Base-by-base conservation (phyloP, 2,797 vertebrate genomes). In the Hyperoplus immaculatus region DNA sequence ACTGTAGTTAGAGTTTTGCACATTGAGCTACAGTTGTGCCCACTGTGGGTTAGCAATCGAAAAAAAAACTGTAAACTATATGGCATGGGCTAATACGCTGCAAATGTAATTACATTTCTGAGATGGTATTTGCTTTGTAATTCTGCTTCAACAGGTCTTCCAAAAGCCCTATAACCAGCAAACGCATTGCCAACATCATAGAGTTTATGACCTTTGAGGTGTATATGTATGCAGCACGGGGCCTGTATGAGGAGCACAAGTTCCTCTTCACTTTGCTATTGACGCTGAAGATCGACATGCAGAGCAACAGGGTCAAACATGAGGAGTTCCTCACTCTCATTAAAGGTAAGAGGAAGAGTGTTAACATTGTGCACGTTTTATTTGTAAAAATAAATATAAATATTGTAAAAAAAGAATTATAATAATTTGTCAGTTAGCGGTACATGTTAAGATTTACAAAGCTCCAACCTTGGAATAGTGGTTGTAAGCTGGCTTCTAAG, bases 181-280 rank as follows among this genome's bases (percentile, higher is more conserved):
- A 98, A 88, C 96, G 98, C 61, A 97, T 98, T 10, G 90, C 86
- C 82, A 97, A 96, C 93, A 97, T 99, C 90, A 97, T 97, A 1
- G 96, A 99, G 78, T 92, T 96, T 82, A 97, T 99, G 97, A 99
- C 98, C 53, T 98, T 95, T 0, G 96, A 98, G 90, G 96, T 99
- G 60, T 96, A 96, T 68, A 97, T 94, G 86, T 98, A 97, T 0
- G 93, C 97, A 29, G 95, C 95, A 9, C 93, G 96, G n/a, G 98
- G 98, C 14, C 90, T 99, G 36, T 99, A 97, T 0, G 98, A 99
- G 59, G 96, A 97, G 76, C 98, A 99, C 93, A 99, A 98, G 88
- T 98, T 99, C 83, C 95, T 99, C 51, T 99, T 99, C 91, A 97
- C 97, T 0, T 88, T 99, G 80, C 91, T 99, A 66, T 93, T 99